These are phyloP conservation scores for Thumatha senex DNA, from an alignment of 2,888 invertebrate genomes.

Conservation along the genomic window DNA sequence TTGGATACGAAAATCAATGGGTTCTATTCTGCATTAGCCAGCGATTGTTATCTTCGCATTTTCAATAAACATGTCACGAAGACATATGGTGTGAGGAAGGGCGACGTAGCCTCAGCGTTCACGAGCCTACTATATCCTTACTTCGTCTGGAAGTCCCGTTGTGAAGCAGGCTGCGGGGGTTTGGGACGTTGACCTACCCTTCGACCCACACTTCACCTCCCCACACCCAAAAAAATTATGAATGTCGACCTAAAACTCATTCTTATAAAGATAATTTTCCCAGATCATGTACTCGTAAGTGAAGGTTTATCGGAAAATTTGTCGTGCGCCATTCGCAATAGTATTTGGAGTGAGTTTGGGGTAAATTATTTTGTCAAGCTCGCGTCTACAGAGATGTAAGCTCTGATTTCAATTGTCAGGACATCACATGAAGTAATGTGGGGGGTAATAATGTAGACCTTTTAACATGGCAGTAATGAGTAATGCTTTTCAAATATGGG, in stretches of 20 bases:
- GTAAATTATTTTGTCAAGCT: conserved; percentile 55
- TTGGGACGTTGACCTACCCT: conserved; percentile 71
- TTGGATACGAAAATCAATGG: conserved; percentile 32
- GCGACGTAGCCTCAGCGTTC: conserved; percentile 30
- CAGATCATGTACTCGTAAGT: conserved; percentile 44
- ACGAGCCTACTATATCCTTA: conserved; percentile 37
- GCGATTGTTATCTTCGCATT: conserved; percentile 42
- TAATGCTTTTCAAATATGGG: background rate
- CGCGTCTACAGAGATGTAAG: conserved; percentile 33
- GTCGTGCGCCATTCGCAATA: conserved; percentile 62
- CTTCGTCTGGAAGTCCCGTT: conserved; percentile 41
- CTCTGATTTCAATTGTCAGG: conserved; percentile 9
- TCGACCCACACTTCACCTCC: conserved; percentile 48
- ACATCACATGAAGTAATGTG: background rate
- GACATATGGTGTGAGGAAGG: conserved; percentile 40
- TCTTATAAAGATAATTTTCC: conserved; percentile 53
- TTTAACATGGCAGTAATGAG: background rate
- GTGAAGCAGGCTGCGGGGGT: conserved; percentile 28
- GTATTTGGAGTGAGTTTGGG: conserved; percentile 64
- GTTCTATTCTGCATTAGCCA: conserved; percentile 37
- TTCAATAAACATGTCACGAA: conserved; percentile 51
- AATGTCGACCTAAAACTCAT: conserved; percentile 65
- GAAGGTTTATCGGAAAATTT: conserved; percentile 60
- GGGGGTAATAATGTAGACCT: background rate
- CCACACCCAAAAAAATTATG: conserved; percentile 45